Evolutionary conservation across 2,797 vertebrate species (phyloP).

Genomic region (Todus mexicanus): DNA sequence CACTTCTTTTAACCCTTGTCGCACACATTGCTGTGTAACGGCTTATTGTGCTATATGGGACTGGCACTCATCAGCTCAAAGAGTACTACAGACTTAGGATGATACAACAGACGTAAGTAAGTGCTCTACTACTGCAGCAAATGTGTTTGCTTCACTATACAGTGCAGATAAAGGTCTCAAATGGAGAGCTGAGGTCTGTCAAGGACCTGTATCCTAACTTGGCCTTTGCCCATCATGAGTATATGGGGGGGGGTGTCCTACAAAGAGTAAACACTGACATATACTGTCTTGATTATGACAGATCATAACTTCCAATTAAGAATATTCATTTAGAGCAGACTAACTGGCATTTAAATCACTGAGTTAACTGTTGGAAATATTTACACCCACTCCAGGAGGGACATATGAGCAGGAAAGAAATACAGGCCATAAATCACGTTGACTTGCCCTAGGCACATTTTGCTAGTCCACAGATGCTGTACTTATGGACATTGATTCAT

Average conservation of each 20-base stretch:
- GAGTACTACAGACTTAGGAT: neutral
- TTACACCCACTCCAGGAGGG: neutral
- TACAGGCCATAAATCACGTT: neutral
- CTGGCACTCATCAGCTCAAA: neutral
- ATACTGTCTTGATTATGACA: neutral
- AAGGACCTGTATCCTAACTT: neutral
- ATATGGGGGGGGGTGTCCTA: rapidly evolving
- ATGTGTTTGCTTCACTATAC: neutral
- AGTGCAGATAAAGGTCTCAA: neutral
- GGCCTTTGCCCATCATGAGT: neutral
- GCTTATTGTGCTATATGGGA: too few species aligned
- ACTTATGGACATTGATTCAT: neutral
- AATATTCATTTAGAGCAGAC: neutral
- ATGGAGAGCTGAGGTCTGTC: neutral
- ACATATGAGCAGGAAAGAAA: neutral
- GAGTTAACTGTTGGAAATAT: neutral
- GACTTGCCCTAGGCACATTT: neutral
- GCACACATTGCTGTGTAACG: too few species aligned
- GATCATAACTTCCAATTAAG: neutral
- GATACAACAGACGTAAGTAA: too few species aligned
- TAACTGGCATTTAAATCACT: neutral
- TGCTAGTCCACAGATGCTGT: neutral
- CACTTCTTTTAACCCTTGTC: neutral
- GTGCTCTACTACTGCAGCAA: neutral
- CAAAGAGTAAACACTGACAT: neutral